Conservation (phyloP, 2,888 invertebrate species). For the Tinea semifulvella region DNA sequence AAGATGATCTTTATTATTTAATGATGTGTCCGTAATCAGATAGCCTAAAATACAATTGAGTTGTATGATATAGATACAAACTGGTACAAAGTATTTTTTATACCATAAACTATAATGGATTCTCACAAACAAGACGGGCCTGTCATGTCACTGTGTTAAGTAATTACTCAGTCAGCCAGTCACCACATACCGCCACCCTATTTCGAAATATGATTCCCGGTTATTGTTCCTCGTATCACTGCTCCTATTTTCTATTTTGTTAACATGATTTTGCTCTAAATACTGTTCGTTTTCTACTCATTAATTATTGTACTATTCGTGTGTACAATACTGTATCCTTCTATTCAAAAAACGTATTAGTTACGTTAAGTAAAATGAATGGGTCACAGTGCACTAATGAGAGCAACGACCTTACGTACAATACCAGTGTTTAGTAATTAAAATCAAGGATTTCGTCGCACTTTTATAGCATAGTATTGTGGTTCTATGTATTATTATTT, state of each 20-base stretch:
- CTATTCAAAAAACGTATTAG: conserved; percentile 2
- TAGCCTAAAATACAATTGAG: too few species aligned
- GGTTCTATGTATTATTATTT: too few species aligned
- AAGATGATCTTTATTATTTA: too few species aligned
- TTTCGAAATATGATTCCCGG: conserved; percentile 9
- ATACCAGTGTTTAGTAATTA: background rate
- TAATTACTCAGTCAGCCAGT: conserved; percentile 33
- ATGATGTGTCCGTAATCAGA: too few species aligned
- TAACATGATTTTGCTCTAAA: conserved; percentile 7
- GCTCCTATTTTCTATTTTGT: conserved; percentile 10
- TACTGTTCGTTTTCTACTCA: conserved; percentile 6
- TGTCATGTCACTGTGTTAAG: conserved; percentile 36
- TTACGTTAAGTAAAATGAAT: conserved; percentile 5
- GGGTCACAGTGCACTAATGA: conserved; percentile 6
- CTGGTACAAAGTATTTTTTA: too few species aligned
- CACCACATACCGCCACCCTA: conserved; percentile 11
- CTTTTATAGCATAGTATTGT: too few species aligned
- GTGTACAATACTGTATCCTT: background rate
- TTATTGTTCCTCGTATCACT: conserved; percentile 11
- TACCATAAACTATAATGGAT: too few species aligned
- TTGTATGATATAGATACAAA: too few species aligned
- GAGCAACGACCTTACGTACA: conserved; percentile 6
- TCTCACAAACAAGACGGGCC: too few species aligned
- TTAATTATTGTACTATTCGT: background rate
- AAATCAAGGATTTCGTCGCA: too few species aligned